These are phyloP conservation scores for Drosophila neotestacea DNA, from an alignment of 2,888 invertebrate genomes.

Conservation along the genomic window DNA sequence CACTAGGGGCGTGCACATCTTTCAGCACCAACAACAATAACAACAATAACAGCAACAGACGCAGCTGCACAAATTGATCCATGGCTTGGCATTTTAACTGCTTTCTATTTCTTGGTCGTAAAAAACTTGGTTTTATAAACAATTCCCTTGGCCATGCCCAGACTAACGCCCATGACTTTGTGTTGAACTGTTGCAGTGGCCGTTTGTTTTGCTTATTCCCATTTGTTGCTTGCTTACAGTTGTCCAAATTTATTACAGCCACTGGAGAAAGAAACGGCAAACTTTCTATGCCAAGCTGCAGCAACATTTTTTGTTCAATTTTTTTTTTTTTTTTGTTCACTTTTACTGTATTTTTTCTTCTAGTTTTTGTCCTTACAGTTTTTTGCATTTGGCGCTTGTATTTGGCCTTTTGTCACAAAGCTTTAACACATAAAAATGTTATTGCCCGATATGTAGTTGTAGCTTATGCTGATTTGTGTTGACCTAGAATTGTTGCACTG, in stretches of 20 bases:
- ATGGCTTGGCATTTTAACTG: conserved; percentile 54
- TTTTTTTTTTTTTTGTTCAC: not conserved
- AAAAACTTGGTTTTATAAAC: conserved; percentile 53
- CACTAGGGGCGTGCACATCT: conserved; percentile 9
- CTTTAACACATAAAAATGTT: conserved; percentile 80
- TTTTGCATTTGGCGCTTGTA: conserved; percentile 47
- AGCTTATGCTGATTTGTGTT: conserved; percentile 79
- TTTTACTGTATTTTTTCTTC: conserved; percentile 2
- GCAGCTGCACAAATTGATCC: conserved; percentile 67
- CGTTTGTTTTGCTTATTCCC: conserved; percentile 76
- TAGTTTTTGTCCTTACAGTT: conserved; percentile 5
- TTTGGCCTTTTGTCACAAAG: conserved; percentile 77
- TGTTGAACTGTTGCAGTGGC: conserved; percentile 63
- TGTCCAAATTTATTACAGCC: conserved; percentile 70
- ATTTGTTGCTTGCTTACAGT: conserved; percentile 74
- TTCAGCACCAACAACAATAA: conserved; percentile 16
- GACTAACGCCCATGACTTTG: conserved; percentile 50
- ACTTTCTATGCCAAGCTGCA: conserved; percentile 60
- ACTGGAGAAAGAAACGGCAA: conserved; percentile 43
- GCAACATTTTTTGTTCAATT: conserved; percentile 37
- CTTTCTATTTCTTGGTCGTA: conserved; percentile 56
- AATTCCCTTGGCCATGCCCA: conserved; percentile 39
- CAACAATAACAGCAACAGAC: not conserved
- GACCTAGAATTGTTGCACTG: conserved; percentile 64
- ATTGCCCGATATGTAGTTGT: conserved; percentile 77